phyloP scores from a whole-genome alignment of 2,888 invertebrate genomes.

The Caradrina clavipalpis region DNA sequence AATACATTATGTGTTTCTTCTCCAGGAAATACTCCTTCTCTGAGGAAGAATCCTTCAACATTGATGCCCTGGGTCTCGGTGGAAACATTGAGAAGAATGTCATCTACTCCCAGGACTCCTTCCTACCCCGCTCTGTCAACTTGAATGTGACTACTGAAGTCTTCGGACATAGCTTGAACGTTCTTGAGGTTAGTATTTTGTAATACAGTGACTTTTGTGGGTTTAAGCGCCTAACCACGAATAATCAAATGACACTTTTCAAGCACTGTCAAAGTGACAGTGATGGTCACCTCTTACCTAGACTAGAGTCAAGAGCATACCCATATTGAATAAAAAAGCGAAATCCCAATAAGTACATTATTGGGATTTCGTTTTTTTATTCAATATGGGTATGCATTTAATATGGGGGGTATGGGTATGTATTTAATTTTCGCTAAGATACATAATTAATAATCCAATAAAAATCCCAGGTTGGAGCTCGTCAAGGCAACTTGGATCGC shows the following conservation, averaged over 20 bases:
- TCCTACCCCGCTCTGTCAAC: constrained; percentile 93
- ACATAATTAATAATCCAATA: not conserved
- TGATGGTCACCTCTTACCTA: too few relatives aligned
- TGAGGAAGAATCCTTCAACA: constrained; percentile 93
- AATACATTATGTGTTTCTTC: not conserved
- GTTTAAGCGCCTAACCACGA: too few relatives aligned
- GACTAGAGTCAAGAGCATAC: too few relatives aligned
- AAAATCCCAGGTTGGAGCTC: constrained; percentile 89
- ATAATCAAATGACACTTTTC: too few relatives aligned
- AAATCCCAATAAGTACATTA: too few relatives aligned
- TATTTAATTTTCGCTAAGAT: not conserved
- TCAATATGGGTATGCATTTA: too few relatives aligned
- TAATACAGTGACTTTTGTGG: too few relatives aligned
- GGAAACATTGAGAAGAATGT: constrained; percentile 93
- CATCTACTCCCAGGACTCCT: constrained; percentile 96
- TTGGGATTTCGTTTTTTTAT: too few relatives aligned
- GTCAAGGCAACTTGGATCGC: constrained; percentile 95
- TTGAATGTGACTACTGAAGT: constrained; percentile 94
- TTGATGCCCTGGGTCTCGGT: constrained; percentile 93
- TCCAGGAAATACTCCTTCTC: constrained; percentile 94
- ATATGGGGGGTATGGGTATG: too few relatives aligned
- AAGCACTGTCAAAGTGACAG: too few relatives aligned
- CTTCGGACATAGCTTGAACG: constrained; percentile 95
- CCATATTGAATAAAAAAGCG: too few relatives aligned
- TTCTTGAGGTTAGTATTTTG: constrained; percentile 91